Percentiles rank a stretch among this genome's conserved stretches.
Evolutionary conservation across 1,140 invertebrate species (phyloP).

Genomic region (Cotesia glomerata): DNA sequence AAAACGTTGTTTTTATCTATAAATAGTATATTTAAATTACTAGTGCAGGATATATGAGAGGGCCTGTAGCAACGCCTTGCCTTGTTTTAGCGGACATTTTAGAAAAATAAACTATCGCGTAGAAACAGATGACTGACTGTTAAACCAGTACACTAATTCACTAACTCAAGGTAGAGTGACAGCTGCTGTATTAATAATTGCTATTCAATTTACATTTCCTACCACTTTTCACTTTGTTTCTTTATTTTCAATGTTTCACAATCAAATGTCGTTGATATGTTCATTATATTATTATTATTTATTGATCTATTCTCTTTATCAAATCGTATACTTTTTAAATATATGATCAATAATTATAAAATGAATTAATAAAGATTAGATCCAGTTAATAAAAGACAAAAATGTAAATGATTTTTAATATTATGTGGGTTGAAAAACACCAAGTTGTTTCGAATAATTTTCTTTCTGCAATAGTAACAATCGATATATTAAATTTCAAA

Average conservation of each 20-base stretch:
- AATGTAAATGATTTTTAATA: too few species aligned
- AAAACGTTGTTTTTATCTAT: slow-evolving; percentile 41
- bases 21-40: slow-evolving; percentile 57
- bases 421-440: too few species aligned
- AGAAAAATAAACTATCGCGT: slow-evolving; percentile 57
- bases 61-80: slow-evolving; percentile 45
- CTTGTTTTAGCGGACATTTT: slow-evolving; percentile 59
- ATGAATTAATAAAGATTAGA: too few species aligned
- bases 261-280: neutral
- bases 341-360: too few species aligned
- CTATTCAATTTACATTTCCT: slow-evolving; percentile 53
- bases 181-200: slow-evolving; percentile 53
- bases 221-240: neutral
- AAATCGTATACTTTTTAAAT: neutral
- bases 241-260: neutral
- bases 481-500: too few species aligned
- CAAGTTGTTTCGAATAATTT: too few species aligned
- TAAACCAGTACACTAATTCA: slow-evolving; percentile 48
- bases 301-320: neutral
- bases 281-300: too few species aligned
- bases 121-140: slow-evolving; percentile 56
- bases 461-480: too few species aligned
- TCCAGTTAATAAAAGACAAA: too few species aligned
- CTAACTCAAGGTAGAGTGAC: slow-evolving; percentile 55
- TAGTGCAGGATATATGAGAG: slow-evolving; percentile 29